Conservation (phyloP, 2,797 vertebrate species). For the Cyclopterus lumpus region DNA sequence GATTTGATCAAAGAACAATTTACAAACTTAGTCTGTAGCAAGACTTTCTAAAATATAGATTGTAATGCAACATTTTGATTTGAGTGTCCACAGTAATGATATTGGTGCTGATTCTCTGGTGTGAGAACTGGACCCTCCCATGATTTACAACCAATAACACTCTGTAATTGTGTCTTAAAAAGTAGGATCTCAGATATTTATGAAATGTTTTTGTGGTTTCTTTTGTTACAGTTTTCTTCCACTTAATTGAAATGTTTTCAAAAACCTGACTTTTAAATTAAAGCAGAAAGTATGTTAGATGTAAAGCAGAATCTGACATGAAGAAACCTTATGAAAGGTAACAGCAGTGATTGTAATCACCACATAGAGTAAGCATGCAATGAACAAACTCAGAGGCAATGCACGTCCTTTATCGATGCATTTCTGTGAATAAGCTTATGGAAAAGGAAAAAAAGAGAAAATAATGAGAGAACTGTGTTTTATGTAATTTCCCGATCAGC, state of each 20-base stretch:
- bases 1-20: not conserved
- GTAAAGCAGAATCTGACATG: not conserved
- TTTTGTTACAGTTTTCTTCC: not conserved
- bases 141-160: not conserved
- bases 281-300: not conserved
- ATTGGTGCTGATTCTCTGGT: conserved; percentile 3
- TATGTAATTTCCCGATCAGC: not conserved
- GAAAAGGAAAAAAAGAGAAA: not conserved
- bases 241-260: not conserved
- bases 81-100: not conserved
- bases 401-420: not conserved
- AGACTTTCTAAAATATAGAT: not conserved
- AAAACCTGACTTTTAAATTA: not conserved
- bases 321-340: not conserved
- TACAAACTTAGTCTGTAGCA: not conserved
- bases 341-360: not conserved
- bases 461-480: not conserved
- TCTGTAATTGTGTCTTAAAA: not conserved
- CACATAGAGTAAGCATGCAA: not conserved
- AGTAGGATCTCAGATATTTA: not conserved
- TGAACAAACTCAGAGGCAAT: not conserved
- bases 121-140: not conserved
- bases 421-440: not conserved
- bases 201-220: not conserved
- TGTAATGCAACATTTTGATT: not conserved